Evolutionary conservation across 2,888 invertebrate genomes (phyloP).

Genomic region (Drosophila demipolita): DNA sequence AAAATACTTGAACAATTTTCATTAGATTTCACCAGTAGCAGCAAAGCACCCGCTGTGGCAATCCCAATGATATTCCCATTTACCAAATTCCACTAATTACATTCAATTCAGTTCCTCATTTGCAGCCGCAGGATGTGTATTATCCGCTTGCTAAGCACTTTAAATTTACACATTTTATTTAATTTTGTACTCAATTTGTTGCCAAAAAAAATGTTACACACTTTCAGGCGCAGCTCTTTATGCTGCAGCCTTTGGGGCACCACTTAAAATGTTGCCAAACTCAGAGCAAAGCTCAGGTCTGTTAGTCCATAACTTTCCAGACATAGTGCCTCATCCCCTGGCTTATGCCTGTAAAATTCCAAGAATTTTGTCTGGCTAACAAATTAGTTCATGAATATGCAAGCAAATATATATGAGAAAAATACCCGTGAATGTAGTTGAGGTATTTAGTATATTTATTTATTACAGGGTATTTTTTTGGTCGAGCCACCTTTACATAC

Average conservation of each 20-base stretch:
- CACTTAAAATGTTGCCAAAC: not conserved
- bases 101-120: conserved; percentile 11
- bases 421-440: not conserved
- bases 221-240: conserved; percentile 40
- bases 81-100: conserved; percentile 42
- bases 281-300: not conserved
- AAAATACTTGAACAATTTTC: conserved; percentile 47
- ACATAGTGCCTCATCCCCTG: not conserved
- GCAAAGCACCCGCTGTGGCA: conserved; percentile 11
- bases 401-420: not conserved
- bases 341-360: not conserved
- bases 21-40: conserved; percentile 66
- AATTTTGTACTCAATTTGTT: conserved; percentile 4
- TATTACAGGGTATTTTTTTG: not conserved
- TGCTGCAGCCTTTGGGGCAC: conserved; percentile 52
- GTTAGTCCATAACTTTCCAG: not conserved
- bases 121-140: conserved; percentile 3
- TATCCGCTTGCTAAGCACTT: not conserved
- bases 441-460: not conserved
- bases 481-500: not conserved
- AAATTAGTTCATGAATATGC: not conserved
- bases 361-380: not conserved
- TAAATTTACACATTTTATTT: conserved; percentile 24
- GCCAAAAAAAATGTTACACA: conserved; percentile 35
- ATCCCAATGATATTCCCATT: conserved; percentile 16